phyloP scores from a whole-genome alignment of 2,888 invertebrate species.

The Leptinotarsa tumamoca region DNA sequence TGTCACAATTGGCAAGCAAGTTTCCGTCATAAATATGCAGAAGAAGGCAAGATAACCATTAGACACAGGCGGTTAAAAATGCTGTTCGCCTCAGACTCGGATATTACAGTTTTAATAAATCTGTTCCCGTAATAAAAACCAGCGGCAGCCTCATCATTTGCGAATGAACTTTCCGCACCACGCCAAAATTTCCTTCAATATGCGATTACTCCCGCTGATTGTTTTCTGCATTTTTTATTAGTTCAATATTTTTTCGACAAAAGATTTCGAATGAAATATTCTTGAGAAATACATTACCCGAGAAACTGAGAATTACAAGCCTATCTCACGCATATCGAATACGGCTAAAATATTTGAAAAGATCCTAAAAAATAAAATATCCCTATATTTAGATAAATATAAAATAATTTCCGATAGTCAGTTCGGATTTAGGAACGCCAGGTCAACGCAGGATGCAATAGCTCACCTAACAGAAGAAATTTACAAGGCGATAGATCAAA shows the following conservation, averaged over 20 bases:
- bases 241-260: neutral
- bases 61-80: neutral
- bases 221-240: neutral
- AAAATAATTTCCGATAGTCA: too few relatives aligned
- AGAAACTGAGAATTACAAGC: too few relatives aligned
- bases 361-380: too few relatives aligned
- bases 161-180: neutral
- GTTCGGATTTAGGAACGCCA: too few relatives aligned
- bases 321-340: too few relatives aligned
- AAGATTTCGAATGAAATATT: neutral
- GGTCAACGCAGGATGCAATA: too few relatives aligned
- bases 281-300: neutral
- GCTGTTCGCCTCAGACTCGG: neutral
- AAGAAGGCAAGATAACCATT: neutral
- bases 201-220: neutral
- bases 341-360: too few relatives aligned
- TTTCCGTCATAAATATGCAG: neutral
- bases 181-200: neutral
- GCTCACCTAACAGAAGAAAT: too few relatives aligned
- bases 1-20: neutral
- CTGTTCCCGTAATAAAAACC: slow-evolving; percentile 7
- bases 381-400: too few relatives aligned
- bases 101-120: slow-evolving; percentile 23
- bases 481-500: too few relatives aligned
- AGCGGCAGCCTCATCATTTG: slow-evolving; percentile 18